Conservation (phyloP, 1,140 invertebrate genomes). For the Chlorops oryzae region DNA sequence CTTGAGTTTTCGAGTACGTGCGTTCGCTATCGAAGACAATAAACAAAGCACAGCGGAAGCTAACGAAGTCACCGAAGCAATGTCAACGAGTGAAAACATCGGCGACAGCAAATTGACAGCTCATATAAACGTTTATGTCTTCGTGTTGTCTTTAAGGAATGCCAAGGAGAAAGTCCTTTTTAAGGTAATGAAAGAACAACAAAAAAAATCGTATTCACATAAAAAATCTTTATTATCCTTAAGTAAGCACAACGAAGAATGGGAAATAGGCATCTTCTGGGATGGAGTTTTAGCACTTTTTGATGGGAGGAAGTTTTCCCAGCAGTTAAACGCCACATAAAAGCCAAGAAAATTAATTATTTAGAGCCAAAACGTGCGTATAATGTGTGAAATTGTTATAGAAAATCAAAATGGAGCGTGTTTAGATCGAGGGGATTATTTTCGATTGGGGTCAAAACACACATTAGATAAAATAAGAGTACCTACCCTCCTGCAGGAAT, state of each 20-base stretch:
- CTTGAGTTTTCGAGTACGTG: neutral
- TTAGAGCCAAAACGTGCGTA: slow-evolving; percentile 7
- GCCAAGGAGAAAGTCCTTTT: neutral
- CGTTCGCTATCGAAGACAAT: neutral
- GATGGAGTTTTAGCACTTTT: too few relatives aligned
- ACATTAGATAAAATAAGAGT: too few relatives aligned
- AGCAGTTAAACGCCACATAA: too few relatives aligned
- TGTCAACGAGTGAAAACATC: neutral
- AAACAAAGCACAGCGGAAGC: neutral
- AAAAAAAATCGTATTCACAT: neutral
- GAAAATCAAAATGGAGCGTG: too few relatives aligned
- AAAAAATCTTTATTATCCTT: neutral
- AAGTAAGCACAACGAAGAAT: neutral
- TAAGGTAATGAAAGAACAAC: neutral
- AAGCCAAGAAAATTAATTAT: slow-evolving; percentile 11
- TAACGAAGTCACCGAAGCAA: neutral
- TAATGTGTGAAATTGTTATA: slow-evolving; percentile 7
- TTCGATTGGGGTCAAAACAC: too few relatives aligned
- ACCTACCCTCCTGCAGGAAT: too few relatives aligned
- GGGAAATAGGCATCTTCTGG: neutral
- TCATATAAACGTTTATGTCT: slow-evolving; percentile 9
- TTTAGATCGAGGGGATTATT: too few relatives aligned
- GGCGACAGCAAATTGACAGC: slow-evolving; percentile 9
- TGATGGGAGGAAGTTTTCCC: too few relatives aligned
- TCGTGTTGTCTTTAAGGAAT: too few relatives aligned